These are phyloP conservation scores for Monochamus alternatus DNA, from an alignment of 2,888 invertebrate species.

Conservation along the genomic window DNA sequence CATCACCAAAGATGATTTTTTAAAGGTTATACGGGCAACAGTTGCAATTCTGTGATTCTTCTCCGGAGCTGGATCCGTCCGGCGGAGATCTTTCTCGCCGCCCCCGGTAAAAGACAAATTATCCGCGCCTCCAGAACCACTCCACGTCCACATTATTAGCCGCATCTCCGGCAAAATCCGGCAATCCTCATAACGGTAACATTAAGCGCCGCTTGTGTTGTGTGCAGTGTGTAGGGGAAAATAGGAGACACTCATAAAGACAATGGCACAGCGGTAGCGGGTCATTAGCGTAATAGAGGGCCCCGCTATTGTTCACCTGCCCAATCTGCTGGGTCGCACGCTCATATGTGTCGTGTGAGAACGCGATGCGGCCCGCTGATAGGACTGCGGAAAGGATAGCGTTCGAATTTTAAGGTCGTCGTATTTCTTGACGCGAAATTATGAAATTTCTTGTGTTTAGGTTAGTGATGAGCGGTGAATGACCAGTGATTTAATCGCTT, in stretches of 20 bases:
- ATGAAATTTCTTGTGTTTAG: too few species aligned
- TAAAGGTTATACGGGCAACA: too few species aligned
- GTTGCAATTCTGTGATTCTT: too few species aligned
- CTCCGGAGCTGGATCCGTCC: too few species aligned
- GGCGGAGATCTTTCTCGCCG: background rate
- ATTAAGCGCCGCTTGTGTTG: slow-evolving; percentile 38
- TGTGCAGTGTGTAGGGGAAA: slow-evolving; percentile 40
- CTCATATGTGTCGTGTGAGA: slow-evolving; percentile 58
- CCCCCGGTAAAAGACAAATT: background rate
- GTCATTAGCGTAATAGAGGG: slow-evolving; percentile 48
- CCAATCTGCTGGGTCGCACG: slow-evolving; percentile 57
- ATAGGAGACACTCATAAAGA: slow-evolving; percentile 39
- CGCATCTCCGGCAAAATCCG: slow-evolving; percentile 28
- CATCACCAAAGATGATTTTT: too few species aligned
- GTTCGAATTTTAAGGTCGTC: too few species aligned
- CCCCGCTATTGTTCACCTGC: slow-evolving; percentile 51
- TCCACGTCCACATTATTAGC: slow-evolving; percentile 26
- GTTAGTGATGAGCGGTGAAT: too few species aligned
- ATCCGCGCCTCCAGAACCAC: slow-evolving; percentile 9
- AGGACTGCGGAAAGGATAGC: too few species aligned
- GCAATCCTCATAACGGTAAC: slow-evolving; percentile 34
- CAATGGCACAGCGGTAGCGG: slow-evolving; percentile 46
- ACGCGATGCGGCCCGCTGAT: slow-evolving; percentile 38
- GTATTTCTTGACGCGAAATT: too few species aligned
- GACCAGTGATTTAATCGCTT: too few species aligned